These are phyloP conservation scores for Lottia scabra DNA, from an alignment of 2,888 invertebrate genomes.

Conservation along the genomic window DNA sequence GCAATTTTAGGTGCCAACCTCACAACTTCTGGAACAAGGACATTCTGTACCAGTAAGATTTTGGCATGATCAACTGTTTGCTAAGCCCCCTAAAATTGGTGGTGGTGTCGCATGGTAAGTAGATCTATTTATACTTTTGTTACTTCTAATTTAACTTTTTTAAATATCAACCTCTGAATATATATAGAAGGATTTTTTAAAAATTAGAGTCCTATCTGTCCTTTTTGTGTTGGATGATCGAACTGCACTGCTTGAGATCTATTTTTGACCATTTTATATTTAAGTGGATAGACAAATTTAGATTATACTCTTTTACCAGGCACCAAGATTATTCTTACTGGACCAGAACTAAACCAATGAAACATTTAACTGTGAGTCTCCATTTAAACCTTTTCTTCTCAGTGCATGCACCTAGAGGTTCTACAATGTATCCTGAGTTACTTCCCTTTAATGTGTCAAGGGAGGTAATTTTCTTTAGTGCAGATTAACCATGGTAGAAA, in stretches of 20 bases:
- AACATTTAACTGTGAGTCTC: conserved; percentile 57
- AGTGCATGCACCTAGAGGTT: no score
- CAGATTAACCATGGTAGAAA: no score
- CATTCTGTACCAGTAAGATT: conserved; percentile 45
- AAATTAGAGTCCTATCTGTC: no score
- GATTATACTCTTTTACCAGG: conserved; percentile 36
- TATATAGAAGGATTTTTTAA: no score
- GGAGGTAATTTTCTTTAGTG: neutral
- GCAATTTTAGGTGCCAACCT: conserved; percentile 45
- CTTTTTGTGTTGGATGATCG: no score
- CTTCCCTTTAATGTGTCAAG: neutral
- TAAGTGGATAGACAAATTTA: no score
- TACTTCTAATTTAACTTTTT: no score
- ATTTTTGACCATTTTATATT: no score
- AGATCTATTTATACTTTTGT: no score
- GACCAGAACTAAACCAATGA: conserved; percentile 62
- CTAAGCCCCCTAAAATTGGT: conserved; percentile 60
- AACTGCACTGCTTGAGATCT: no score
- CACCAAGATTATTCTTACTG: conserved; percentile 66
- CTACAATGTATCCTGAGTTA: neutral
- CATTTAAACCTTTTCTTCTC: neutral
- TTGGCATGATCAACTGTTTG: conserved; percentile 66
- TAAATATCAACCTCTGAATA: no score
- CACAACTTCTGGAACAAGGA: conserved; percentile 46
- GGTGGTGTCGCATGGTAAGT: conserved; percentile 63